phyloP scores from a whole-genome alignment of 2,888 invertebrate species.

The Heliconius erato region DNA sequence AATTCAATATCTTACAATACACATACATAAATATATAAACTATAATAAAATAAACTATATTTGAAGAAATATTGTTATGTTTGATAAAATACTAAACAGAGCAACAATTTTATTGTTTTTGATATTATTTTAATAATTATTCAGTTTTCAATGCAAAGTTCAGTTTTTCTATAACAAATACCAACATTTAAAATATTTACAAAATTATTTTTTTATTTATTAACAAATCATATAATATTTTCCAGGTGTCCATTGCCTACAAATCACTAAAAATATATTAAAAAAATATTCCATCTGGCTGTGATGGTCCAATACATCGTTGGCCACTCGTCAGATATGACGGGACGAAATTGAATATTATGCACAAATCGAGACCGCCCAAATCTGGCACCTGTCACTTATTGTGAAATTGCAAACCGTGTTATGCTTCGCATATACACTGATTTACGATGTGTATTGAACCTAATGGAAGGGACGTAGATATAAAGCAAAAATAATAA shows the following conservation, averaged over 20 bases:
- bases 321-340: slow-evolving; percentile 63
- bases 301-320: slow-evolving; percentile 62
- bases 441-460: slow-evolving; percentile 46
- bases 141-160: too few species aligned
- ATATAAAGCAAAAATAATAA: slow-evolving; percentile 17
- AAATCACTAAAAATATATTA: background rate
- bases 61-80: too few species aligned
- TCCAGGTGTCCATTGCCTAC: background rate
- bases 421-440: slow-evolving; percentile 29
- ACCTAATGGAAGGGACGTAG: slow-evolving; percentile 11
- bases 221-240: background rate
- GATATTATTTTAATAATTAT: too few species aligned
- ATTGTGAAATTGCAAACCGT: slow-evolving; percentile 53
- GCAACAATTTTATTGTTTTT: too few species aligned
- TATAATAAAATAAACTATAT: too few species aligned
- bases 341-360: slow-evolving; percentile 77
- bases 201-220: too few species aligned
- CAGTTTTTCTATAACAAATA: too few species aligned
- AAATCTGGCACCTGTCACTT: slow-evolving; percentile 64
- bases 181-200: too few species aligned
- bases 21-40: too few species aligned
- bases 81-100: too few species aligned
- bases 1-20: too few species aligned
- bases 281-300: slow-evolving; percentile 42
- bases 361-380: slow-evolving; percentile 72